These are phyloP conservation scores for Formica selysi DNA, from an alignment of 1,140 invertebrate genomes.

Conservation along the genomic window DNA sequence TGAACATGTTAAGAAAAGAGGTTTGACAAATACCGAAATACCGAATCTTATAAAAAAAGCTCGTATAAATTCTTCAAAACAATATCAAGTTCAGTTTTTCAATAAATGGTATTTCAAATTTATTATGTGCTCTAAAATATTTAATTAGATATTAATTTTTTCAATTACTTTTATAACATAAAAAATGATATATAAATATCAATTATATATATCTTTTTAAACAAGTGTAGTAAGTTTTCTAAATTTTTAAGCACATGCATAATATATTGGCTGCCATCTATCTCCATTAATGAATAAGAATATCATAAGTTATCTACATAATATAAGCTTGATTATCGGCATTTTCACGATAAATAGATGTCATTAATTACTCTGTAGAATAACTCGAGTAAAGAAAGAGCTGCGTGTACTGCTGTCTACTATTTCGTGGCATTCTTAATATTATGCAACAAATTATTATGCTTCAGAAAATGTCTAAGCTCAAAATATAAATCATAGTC, in stretches of 20 bases:
- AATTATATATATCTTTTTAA: background rate
- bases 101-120: background rate
- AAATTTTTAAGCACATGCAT: background rate
- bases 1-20: too few relatives aligned
- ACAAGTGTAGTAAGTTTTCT: background rate
- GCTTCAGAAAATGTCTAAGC: background rate
- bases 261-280: background rate
- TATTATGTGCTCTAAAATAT: background rate
- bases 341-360: background rate
- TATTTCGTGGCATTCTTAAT: background rate
- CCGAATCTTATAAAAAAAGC: background rate
- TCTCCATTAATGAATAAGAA: conserved; percentile 9
- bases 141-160: background rate
- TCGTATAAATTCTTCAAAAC: background rate
- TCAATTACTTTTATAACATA: background rate
- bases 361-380: conserved; percentile 12
- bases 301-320: background rate
- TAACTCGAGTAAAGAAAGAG: background rate
- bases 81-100: conserved; percentile 16
- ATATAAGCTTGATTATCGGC: too few relatives aligned
- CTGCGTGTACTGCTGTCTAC: background rate
- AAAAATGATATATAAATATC: background rate
- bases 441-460: background rate
- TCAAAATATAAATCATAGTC: background rate
- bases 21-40: too few relatives aligned